phyloP scores from a whole-genome alignment of 2,113 vertebrate genomes.

The Ardeotis arabs region DNA sequence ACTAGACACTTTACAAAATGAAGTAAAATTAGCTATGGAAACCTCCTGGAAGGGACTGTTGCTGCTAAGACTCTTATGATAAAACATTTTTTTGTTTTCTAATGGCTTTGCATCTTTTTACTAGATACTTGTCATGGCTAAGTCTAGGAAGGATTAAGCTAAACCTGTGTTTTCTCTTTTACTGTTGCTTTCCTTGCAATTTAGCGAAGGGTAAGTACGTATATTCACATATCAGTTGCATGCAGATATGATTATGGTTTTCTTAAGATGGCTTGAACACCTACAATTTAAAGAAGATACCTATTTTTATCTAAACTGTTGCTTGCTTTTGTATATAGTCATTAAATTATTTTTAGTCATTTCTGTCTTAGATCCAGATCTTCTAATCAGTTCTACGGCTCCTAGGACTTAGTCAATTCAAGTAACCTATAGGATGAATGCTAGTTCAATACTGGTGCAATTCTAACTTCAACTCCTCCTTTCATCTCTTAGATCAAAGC shows the following conservation, averaged over 20 bases:
- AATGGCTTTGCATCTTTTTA: background rate
- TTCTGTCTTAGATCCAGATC: background rate
- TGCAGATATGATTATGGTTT: background rate
- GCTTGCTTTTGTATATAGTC: background rate
- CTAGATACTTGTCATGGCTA: background rate
- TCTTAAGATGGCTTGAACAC: background rate
- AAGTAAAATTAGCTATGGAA: background rate
- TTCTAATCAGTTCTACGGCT: background rate
- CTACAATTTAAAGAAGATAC: background rate
- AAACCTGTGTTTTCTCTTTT: slow-evolving; percentile 66
- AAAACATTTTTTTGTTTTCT: background rate
- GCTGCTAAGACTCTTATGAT: background rate
- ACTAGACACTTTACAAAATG: background rate
- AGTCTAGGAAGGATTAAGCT: slow-evolving; percentile 25
- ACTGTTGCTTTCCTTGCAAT: slow-evolving; percentile 71
- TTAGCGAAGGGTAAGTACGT: slow-evolving; percentile 82
- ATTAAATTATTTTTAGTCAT: background rate
- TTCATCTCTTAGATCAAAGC: slow-evolving; percentile 24
- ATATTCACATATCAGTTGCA: background rate
- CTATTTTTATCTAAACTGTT: background rate
- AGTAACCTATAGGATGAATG: background rate
- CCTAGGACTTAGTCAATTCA: background rate
- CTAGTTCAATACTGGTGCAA: background rate
- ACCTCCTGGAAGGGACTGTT: background rate
- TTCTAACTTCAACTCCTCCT: background rate